Evolutionary conservation across 2,797 vertebrate species (phyloP).

Genomic region (Platyrinchus mystaceus): DNA sequence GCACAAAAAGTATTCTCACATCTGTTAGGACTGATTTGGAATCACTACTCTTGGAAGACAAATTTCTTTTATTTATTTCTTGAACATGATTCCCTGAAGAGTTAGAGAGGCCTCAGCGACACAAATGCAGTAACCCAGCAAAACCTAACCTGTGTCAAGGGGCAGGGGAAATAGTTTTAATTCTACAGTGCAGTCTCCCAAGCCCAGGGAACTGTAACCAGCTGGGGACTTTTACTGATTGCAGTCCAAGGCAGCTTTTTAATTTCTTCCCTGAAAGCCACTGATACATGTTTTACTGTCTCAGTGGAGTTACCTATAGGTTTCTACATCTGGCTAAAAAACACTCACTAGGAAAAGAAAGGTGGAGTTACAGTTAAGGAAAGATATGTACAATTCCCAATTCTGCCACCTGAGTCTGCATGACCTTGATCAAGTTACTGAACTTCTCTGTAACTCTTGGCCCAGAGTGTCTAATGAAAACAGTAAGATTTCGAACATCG

Average conservation of each 20-base stretch:
- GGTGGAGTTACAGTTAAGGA: neutral
- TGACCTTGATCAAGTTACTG: neutral
- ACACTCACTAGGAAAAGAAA: neutral
- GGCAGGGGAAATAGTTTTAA: neutral
- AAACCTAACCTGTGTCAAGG: neutral
- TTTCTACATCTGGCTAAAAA: neutral
- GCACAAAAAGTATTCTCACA: constrained; percentile 36
- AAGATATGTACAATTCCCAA: neutral
- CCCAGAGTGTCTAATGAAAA: neutral
- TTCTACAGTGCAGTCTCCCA: neutral
- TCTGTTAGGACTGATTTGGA: constrained; percentile 36
- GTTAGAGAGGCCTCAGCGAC: neutral
- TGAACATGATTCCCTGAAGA: neutral
- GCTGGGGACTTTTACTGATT: neutral
- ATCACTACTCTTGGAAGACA: neutral
- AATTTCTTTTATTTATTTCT: constrained; percentile 20
- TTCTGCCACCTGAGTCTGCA: neutral
- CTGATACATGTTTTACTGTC: neutral
- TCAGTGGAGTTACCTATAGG: neutral
- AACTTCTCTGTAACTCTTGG: neutral
- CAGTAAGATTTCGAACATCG: neutral
- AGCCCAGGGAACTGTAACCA: neutral
- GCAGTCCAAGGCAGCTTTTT: neutral
- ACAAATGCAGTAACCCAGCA: neutral
- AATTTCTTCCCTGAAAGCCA: constrained; percentile 3